Evolutionary conservation across 1,140 invertebrate species (phyloP), one percentile per base, ranked within the genome.

Genomic region (Pogonus chalceus): DNA sequence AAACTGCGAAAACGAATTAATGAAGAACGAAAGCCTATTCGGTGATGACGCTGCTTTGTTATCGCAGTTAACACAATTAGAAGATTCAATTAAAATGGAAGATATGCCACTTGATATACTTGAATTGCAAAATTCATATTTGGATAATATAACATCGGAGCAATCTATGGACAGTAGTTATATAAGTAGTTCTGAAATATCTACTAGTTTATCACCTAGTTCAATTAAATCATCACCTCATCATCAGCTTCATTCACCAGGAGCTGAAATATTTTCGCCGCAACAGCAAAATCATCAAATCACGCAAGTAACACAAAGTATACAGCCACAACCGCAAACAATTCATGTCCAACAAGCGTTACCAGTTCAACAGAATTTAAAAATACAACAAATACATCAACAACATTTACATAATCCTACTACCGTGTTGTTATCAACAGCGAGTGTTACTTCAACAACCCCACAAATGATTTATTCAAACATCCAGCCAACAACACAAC

Each of bases 1-100:
- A 26, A 59, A 66, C 43, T 69, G 65, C 49, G 67, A 68, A 53
- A 68, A 56, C 53, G 67, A 70, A 43, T 56, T 66, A 18, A 60
- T 70, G 49, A 64, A 65, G 54, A 59, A 49, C 26, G 60, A 63
- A 47, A 59, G 61, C 14, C 51, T 71, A 16, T 70, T 70, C 52
- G 53, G 51, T 9, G 65, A 70, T 56, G 65, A 67, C 22, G 59
- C 59, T 1, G 59, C 59, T 1, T 53, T 69, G 10, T 56, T 68
- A 7, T 61, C 65, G 1, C 62, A 68, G 20, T 52, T 51, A 20
- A 51, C 35, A 52, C 24, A 53, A 4, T 22, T 56, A 1, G 56
- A 57, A 49, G 58, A 61, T 39, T 51, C 49, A 23, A n/a, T 68
- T 16, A 56, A 58, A 23, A 62, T 68, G 53, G 65, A 69, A 35